These are phyloP conservation scores for Amphipoea lucens DNA, from an alignment of 2,888 invertebrate genomes.

Conservation along the genomic window DNA sequence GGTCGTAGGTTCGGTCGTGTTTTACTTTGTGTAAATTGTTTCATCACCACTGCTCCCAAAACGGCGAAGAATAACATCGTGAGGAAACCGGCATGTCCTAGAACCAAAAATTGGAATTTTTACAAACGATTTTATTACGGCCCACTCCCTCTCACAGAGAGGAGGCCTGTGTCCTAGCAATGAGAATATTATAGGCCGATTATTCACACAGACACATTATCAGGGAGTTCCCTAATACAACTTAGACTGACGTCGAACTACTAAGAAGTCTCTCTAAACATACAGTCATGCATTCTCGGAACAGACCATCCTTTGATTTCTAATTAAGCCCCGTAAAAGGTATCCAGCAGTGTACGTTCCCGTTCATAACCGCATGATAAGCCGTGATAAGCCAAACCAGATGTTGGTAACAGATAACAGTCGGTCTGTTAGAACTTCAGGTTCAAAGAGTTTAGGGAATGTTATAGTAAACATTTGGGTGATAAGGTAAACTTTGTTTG, in stretches of 20 bases:
- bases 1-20: too few species aligned
- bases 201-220: background rate
- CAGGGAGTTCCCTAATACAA: background rate
- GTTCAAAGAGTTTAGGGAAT: slow-evolving; percentile 46
- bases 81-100: too few species aligned
- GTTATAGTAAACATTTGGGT: slow-evolving; percentile 32
- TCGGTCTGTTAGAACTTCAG: slow-evolving; percentile 43
- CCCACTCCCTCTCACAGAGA: background rate
- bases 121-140: background rate
- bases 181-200: background rate
- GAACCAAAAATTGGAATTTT: background rate
- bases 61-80: too few species aligned
- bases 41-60: too few species aligned
- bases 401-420: slow-evolving; percentile 47
- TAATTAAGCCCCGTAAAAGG: slow-evolving; percentile 7
- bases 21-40: too few species aligned
- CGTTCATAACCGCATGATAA: slow-evolving; percentile 55
- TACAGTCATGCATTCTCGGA: too few species aligned
- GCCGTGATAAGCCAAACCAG: slow-evolving; percentile 47
- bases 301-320: slow-evolving; percentile 40
- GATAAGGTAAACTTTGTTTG: slow-evolving; percentile 29
- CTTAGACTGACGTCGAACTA: background rate
- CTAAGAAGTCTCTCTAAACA: background rate
- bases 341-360: slow-evolving; percentile 16
- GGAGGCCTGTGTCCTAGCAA: background rate